Conservation (phyloP, 2,888 invertebrate species). For the Tortrix viridana region DNA sequence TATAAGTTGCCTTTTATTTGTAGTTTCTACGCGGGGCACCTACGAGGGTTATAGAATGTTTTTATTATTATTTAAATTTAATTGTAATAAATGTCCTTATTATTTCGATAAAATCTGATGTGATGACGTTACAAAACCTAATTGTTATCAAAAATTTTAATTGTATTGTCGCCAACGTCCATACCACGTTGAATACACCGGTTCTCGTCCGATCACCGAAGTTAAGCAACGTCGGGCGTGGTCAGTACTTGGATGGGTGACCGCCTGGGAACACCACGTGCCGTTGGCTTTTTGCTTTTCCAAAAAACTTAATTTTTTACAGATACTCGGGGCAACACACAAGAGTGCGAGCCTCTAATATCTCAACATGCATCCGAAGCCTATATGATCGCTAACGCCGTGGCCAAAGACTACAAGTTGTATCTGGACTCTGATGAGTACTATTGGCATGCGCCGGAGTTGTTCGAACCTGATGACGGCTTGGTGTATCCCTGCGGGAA, state of each 20-base stretch:
- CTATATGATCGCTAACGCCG: conserved; percentile 56
- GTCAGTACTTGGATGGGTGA: conserved; percentile 71
- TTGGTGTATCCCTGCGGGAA: conserved; percentile 67
- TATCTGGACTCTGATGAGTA: conserved; percentile 58
- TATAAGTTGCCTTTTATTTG: too few species aligned
- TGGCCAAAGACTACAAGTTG: conserved; percentile 55
- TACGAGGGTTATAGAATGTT: too few species aligned
- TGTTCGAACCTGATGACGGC: conserved; percentile 64
- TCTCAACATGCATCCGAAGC: conserved; percentile 66
- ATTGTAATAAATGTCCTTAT: too few species aligned
- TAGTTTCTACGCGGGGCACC: too few species aligned
- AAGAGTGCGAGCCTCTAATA: conserved; percentile 66
- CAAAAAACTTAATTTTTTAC: conserved; percentile 36
- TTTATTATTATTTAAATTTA: too few species aligned
- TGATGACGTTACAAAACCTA: too few species aligned
- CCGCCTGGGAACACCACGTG: conserved; percentile 61
- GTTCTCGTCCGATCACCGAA: conserved; percentile 79
- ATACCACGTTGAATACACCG: conserved; percentile 73
- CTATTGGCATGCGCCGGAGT: conserved; percentile 77
- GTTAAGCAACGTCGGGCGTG: conserved; percentile 75
- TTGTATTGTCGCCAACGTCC: conserved; percentile 55
- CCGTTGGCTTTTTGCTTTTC: conserved; percentile 40
- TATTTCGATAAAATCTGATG: too few species aligned
- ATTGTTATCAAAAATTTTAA: too few species aligned
- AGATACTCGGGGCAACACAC: conserved; percentile 55